Evolutionary conservation across 2,797 vertebrate genomes (phyloP), one percentile per base, ranked within the genome.

Genomic region (Distichodus sexfasciatus): DNA sequence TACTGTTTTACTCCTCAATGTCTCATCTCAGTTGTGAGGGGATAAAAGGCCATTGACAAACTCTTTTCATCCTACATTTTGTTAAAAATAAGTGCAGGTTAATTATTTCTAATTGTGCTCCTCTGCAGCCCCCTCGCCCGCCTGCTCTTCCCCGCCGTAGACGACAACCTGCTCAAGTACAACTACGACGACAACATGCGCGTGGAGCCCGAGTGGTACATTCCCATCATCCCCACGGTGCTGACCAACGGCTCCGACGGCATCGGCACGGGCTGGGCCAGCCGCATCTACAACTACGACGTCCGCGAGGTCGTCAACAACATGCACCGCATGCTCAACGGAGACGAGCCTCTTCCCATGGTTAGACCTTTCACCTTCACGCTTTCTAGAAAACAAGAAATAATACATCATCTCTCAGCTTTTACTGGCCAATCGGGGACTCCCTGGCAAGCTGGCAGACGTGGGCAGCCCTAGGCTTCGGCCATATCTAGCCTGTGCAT

Each of bases 161-260:
- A 99, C 40, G 94, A 97, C 89, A 94, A 93, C 51, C 68, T 98
- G 58, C 91, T 99, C 44, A 94, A 90, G 80, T 93, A 96, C 84
- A 92, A 95, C 62, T 95, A 89, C 0, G 97, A 99, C 12, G 97
- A 99, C 85, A 99, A 99, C 75, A 92, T 94, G 21, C 94, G 95
- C 0, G 96, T 99, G 47, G 97, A 99, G 83, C 97, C 97, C 0
- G 97, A 99, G 80, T 99, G 97, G 96, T 99, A 99, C 79, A 94
- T 98, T 0, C 97, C 97, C n/a, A 97, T 99, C 81, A 92, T 99
- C 66, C 97, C 97, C 2, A 91, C 90, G 65, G 90, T 98, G 74
- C 87, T 99, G 74, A 86, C 96, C 62, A 99, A 99, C 0, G 97
- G 97, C 0, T 80, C 93, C 0, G 97, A 99, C 3, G 97, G 97